These are phyloP conservation scores for Caenorhabditis wallacei DNA, from an alignment of 2,888 invertebrate species.

Conservation along the genomic window DNA sequence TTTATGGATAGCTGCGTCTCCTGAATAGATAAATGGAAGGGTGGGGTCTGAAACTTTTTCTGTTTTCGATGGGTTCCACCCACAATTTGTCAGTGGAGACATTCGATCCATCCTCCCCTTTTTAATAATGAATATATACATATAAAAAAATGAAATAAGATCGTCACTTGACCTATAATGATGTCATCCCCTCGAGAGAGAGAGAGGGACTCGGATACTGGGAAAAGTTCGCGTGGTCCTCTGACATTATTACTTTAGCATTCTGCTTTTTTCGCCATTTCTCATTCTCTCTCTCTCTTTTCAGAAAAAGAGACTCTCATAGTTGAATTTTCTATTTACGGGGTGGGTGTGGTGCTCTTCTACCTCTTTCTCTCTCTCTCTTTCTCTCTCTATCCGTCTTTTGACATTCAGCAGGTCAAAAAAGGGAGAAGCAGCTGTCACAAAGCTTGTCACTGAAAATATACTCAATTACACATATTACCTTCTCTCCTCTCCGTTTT, in stretches of 20 bases:
- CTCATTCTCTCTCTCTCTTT: conserved; percentile 1
- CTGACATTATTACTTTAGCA: conserved; percentile 34
- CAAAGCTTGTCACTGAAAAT: conserved; percentile 55
- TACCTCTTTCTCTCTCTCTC: conserved; percentile 9
- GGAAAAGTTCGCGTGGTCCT: conserved; percentile 49
- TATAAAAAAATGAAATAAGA: conserved; percentile 4
- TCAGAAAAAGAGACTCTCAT: conserved; percentile 4
- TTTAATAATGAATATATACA: too few species aligned
- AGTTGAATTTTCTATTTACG: conserved; percentile 50
- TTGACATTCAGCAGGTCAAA: conserved; percentile 35
- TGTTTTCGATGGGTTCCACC: background rate
- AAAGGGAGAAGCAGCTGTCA: conserved; percentile 48
- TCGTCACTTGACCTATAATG: conserved; percentile 32
- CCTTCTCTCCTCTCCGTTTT: conserved; percentile 5
- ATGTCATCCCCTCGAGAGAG: conserved; percentile 28
- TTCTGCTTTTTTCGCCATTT: conserved; percentile 18
- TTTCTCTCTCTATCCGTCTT: background rate
- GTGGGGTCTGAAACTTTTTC: background rate
- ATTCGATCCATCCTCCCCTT: too few species aligned
- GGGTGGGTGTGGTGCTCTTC: background rate
- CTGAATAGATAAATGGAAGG: background rate
- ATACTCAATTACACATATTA: conserved; percentile 63
- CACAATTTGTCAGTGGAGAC: background rate
- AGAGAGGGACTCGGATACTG: conserved; percentile 4
- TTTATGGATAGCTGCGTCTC: background rate